Evolutionary conservation across 2,888 invertebrate species (phyloP).

Genomic region (Noctua janthe): DNA sequence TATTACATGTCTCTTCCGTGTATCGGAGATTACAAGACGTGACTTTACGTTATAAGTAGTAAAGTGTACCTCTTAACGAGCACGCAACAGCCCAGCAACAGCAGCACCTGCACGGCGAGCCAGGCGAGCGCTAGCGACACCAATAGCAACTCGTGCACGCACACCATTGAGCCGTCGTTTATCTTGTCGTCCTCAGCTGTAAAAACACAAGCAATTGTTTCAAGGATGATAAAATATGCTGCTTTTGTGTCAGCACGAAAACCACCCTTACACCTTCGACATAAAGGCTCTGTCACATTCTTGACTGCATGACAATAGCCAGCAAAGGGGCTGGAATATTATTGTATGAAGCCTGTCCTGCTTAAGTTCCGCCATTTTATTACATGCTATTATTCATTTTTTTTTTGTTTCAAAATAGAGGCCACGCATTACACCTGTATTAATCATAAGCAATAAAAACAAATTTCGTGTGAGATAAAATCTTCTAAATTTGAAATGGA

Average conservation of each 20-base stretch:
- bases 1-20: background rate
- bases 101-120: constrained; percentile 90
- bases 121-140: constrained; percentile 92
- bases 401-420: no score
- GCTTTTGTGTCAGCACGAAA: background rate
- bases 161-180: constrained; percentile 82
- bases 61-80: constrained; percentile 87
- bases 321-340: no score
- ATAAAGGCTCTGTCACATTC: background rate
- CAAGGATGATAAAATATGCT: background rate
- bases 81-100: constrained; percentile 89
- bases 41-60: background rate
- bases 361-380: no score
- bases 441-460: no score
- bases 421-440: no score
- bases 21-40: background rate
- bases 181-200: constrained; percentile 73
- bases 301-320: background rate
- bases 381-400: no score
- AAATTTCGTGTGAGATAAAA: no score
- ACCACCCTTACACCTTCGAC: background rate
- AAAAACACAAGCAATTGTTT: background rate
- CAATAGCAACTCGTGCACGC: constrained; percentile 92
- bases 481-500: no score
- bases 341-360: no score